Percentiles rank a stretch among this genome's conserved stretches.
phyloP scores from a whole-genome alignment of 2,797 vertebrate species.

The Amniataba percoides region DNA sequence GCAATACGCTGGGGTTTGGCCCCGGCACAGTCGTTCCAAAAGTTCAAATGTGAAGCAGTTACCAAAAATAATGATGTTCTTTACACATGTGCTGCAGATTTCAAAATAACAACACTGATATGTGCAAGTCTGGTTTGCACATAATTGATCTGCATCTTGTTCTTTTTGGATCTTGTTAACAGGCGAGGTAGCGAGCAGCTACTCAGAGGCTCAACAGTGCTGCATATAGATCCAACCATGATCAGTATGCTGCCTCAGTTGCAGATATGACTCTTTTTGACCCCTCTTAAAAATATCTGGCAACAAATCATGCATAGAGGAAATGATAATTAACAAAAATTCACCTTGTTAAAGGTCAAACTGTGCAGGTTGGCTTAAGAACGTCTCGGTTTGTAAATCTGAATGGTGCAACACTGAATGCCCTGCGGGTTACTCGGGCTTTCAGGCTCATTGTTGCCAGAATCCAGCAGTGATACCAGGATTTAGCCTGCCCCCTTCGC shows the following conservation, averaged over 20 bases:
- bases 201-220: background rate
- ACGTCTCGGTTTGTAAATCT: conserved; percentile 1
- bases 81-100: too few relatives aligned
- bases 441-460: conserved; percentile 44
- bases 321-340: background rate
- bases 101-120: too few relatives aligned
- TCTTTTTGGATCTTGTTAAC: too few relatives aligned
- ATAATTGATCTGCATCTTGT: background rate
- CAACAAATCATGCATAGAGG: background rate
- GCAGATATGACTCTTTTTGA: background rate
- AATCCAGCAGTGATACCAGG: conserved; percentile 43
- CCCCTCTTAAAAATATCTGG: background rate
- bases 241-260: background rate
- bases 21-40: too few relatives aligned
- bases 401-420: background rate
- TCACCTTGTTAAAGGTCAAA: background rate
- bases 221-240: background rate
- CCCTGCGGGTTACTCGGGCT: conserved; percentile 13
- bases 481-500: conserved; percentile 26
- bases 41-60: too few relatives aligned
- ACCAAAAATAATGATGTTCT: too few relatives aligned
- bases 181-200: too few relatives aligned
- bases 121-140: background rate
- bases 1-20: too few relatives aligned
- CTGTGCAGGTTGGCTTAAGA: background rate